phyloP scores from a whole-genome alignment of 2,888 invertebrate species.

The Heliconius ethilla region DNA sequence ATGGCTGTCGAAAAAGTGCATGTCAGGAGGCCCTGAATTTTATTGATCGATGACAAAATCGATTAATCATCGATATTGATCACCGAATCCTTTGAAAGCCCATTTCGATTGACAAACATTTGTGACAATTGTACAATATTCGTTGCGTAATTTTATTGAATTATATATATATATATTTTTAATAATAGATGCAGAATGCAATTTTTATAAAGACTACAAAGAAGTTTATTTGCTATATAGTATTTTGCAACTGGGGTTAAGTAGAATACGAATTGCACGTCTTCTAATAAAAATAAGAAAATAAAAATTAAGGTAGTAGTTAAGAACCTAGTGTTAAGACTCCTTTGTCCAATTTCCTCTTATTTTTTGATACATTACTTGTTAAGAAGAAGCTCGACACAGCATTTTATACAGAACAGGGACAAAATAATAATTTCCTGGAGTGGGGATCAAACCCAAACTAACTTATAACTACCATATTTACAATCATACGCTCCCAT shows the following conservation, averaged over 20 bases:
- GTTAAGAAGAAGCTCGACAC: too few species aligned
- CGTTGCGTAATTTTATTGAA: conserved; percentile 25
- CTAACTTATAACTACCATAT: not conserved
- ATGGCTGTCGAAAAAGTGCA: conserved; percentile 72
- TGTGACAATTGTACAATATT: conserved; percentile 51
- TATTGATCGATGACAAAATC: conserved; percentile 72
- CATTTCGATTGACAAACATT: conserved; percentile 71
- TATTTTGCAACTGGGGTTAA: not conserved
- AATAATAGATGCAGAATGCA: not conserved
- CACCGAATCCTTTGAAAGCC: conserved; percentile 69
- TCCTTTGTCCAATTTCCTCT: too few species aligned
- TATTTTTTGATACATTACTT: too few species aligned
- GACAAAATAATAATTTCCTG: not conserved
- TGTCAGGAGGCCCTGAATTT: conserved; percentile 74
- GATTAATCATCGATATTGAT: conserved; percentile 71
- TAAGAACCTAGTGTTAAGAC: too few species aligned
- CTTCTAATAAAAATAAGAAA: not conserved
- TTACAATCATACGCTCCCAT: not conserved
- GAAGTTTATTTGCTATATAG: not conserved
- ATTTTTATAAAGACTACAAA: not conserved
- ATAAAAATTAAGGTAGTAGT: too few species aligned
- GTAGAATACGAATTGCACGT: not conserved
- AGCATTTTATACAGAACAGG: not conserved
- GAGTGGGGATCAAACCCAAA: not conserved
- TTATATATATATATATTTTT: not conserved